Evolutionary conservation across 2,888 invertebrate species (phyloP).

Genomic region (Agrochola lychnidis): DNA sequence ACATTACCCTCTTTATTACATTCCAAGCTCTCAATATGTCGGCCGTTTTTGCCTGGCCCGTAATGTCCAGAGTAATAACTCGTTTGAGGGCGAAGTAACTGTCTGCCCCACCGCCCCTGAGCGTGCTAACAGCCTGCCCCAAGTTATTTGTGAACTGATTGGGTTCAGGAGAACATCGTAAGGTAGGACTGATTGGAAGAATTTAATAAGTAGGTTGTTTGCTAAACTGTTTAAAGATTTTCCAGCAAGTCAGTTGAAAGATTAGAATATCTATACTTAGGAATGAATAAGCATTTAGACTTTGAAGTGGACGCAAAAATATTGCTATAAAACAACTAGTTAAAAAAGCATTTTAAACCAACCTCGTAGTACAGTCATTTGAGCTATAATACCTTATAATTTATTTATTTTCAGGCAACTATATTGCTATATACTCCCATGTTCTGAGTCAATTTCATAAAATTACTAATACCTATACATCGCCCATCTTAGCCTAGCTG

Average conservation of each 20-base stretch:
- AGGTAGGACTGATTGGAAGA: conserved; percentile 37
- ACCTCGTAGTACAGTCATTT: too few relatives aligned
- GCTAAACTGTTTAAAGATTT: too few relatives aligned
- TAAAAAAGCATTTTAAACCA: neutral
- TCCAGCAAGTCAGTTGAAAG: too few relatives aligned
- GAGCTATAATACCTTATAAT: too few relatives aligned
- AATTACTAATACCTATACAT: neutral
- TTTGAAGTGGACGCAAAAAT: neutral
- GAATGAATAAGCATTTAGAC: too few relatives aligned
- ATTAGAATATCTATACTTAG: too few relatives aligned
- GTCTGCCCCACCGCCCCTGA: conserved; percentile 58
- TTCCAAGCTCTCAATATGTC: conserved; percentile 75
- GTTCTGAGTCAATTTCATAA: neutral
- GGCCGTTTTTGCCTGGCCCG: conserved; percentile 73
- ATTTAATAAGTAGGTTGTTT: neutral
- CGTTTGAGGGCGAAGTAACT: conserved; percentile 69
- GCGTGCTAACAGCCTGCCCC: conserved; percentile 51
- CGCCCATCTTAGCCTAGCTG: neutral
- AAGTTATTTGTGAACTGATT: conserved; percentile 52
- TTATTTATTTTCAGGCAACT: too few relatives aligned
- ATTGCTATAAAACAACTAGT: neutral
- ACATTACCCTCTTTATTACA: conserved; percentile 79
- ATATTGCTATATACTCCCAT: too few relatives aligned
- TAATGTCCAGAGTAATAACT: conserved; percentile 75
- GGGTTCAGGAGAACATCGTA: conserved; percentile 21